Base-by-base conservation (phyloP, 2,888 invertebrate species). In the Caenorhabditis virilis region DNA sequence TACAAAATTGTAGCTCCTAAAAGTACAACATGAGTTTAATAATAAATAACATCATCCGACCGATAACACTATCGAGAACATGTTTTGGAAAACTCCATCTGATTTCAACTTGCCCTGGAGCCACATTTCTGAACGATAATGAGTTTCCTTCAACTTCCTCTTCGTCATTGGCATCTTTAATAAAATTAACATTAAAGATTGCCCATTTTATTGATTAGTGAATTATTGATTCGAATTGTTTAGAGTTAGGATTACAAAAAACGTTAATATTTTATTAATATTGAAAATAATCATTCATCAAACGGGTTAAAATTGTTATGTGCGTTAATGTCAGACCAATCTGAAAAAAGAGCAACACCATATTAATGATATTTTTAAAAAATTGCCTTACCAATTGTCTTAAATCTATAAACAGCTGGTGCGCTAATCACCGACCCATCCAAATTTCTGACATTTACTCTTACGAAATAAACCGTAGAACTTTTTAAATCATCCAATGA, bases 381-480 rank as follows among this genome's bases (percentile, higher is more conserved):
- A 5, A 48, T 36, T 42, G 16, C 38, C 69, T 64, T 43, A 78
- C 78, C 77, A 52, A 76, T 74, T 11, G 82, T 82, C 41, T 72
- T 78, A 68, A 82, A 82, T 45, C 75, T 53, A 56, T 82, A 82
- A 54, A 81, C 59, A 7, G 74, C 59, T 4, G 79, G 77, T 16
- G 78, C 72, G n/a, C 72, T 65, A 9, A 76, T 59, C n/a, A 77
- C 60, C 1, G 69, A 64, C 15, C 82, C 82, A 49, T 81, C 78
- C 22, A 33, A 42, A 27, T 74, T 69, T 13, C 78, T 68, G 4
- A 82, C 73, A 49, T 77, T 74, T 41, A 82, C 74, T 39, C 72
- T 66, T 2, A 78, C 82, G 48, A 65, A 82, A 51, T 82, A 82
- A 27, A 76, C 76, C 9, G 82, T 82, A 6, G 76, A 70, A 43